Evolutionary conservation across 1,140 invertebrate genomes (phyloP), one percentile per base, ranked within the genome.

Genomic region (Bombus balteatus): DNA sequence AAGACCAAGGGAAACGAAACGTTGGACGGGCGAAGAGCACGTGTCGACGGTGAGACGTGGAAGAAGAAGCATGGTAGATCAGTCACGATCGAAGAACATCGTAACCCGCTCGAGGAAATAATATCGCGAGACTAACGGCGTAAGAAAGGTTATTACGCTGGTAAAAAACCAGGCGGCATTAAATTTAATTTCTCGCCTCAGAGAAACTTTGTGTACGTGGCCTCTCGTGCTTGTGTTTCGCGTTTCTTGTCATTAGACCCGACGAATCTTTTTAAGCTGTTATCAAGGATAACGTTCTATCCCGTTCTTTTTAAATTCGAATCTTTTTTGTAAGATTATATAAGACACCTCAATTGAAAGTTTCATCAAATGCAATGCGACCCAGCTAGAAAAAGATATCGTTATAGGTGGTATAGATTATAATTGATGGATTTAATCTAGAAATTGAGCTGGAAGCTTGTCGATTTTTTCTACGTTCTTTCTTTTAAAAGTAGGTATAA

Each of bases 1-100:
- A 89, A 91, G 92, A 92, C 89, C 86, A 84, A 88, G 85, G 76
- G 89, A 86, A 92, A 93, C 88, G 85, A 68, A 82, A 79, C 82
- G 70, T 41, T 82, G 77, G 81, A 39, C 53, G 34, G 72, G 62
- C 78, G 57, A 59, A 59, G 86, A 87, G 89, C 89, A 90, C 89
- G 89, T 90, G 88, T 90, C 89, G 89, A 86, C 88, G 88, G 32
- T 85, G 80, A 68, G 85, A 83, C 85, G 89, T 66, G 70, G 66
- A 34, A 66, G 65, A 89, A 83, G 82, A 88, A 89, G 81, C 83
- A 90, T 75, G 86, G 81, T 86, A 83, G 87, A 90, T 90, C 89
- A 90, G 88, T 90, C 89, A 88, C 83, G 89, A 90, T 90, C 89
- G 89, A 83, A 83, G 83, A 88, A 87, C 82, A 90, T 88, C 86